These are phyloP conservation scores for Camponotus vicinus DNA, from an alignment of 1,140 invertebrate genomes.

Conservation along the genomic window DNA sequence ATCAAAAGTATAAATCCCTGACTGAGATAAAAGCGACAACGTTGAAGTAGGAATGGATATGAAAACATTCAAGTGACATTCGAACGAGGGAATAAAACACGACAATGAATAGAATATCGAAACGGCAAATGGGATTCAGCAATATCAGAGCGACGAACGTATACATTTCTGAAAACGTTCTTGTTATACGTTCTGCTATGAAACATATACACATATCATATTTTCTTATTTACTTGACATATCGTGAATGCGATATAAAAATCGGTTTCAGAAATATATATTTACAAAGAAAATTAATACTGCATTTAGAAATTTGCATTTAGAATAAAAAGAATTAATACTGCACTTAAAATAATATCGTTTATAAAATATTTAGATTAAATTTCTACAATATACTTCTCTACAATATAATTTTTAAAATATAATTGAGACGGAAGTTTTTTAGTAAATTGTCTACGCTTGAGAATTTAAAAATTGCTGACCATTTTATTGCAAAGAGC, in stretches of 20 bases:
- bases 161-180: constrained; percentile 32
- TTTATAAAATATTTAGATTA: background rate
- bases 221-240: constrained; percentile 34
- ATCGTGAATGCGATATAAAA: background rate
- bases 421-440: too few species aligned
- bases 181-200: background rate
- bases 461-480: background rate
- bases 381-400: background rate
- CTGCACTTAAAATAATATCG: background rate
- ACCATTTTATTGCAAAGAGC: background rate
- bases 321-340: too few species aligned
- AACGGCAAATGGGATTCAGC: constrained; percentile 51
- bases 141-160: constrained; percentile 35
- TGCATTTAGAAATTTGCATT: too few species aligned
- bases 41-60: constrained; percentile 38
- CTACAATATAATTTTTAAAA: too few species aligned
- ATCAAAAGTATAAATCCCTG: constrained; percentile 44
- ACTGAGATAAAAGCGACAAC: constrained; percentile 20
- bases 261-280: background rate
- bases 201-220: constrained; percentile 17
- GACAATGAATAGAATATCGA: constrained; percentile 53
- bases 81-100: constrained; percentile 21
- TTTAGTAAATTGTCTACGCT: background rate
- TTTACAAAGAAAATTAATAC: too few species aligned
- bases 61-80: constrained; percentile 42